Conservation (phyloP, 2,113 vertebrate genomes). For the Rhynchomys soricoides region DNA sequence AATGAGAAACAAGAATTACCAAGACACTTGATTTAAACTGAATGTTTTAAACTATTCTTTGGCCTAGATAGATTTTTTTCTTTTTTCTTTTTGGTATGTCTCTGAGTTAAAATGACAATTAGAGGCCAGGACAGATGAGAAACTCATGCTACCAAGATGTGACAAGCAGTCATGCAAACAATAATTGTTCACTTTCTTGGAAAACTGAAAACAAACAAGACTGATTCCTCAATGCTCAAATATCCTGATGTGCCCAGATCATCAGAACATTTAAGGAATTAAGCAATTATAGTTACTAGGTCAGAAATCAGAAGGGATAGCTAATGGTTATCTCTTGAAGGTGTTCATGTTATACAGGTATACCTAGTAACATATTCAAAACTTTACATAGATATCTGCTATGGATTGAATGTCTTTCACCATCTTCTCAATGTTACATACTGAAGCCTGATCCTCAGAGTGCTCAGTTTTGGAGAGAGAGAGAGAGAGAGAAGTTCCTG, state of each 20-base stretch:
- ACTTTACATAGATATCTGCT: not conserved
- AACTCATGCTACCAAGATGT: not conserved
- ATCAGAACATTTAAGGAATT: not conserved
- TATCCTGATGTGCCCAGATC: not conserved
- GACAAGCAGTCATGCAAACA: not conserved
- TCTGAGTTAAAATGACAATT: not conserved
- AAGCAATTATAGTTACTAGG: not conserved
- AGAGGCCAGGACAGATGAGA: not conserved
- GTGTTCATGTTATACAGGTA: not conserved
- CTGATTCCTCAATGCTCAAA: not conserved
- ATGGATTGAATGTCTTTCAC: not conserved
- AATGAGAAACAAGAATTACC: conserved; percentile 7
- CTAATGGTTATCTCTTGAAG: not conserved
- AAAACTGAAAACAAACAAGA: not conserved
- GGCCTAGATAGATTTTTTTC: not conserved
- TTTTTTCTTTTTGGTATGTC: not conserved
- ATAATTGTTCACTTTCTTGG: not conserved
- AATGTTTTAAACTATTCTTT: not conserved
- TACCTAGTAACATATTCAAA: not conserved
- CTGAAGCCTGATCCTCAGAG: not conserved
- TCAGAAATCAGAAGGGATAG: not conserved
- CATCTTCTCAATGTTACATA: not conserved
- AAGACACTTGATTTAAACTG: conserved; percentile 22
- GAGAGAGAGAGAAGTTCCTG: not conserved
- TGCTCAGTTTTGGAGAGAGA: not conserved